Conservation (phyloP, 2,888 invertebrate species). For the Lydus trimaculatus region DNA sequence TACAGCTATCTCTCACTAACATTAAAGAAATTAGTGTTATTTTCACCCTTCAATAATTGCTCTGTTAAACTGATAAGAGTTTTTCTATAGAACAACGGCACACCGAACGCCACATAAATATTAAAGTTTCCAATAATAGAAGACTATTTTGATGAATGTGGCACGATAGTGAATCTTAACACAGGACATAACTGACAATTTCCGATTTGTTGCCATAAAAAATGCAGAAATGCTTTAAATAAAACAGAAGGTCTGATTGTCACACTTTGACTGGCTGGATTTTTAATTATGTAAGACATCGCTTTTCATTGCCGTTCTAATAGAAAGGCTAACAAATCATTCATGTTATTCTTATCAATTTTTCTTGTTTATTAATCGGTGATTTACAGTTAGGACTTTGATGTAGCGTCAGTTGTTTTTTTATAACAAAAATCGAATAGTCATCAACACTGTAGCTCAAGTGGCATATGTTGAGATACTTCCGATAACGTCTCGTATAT, state of each 20-base stretch:
- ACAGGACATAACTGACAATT: neutral
- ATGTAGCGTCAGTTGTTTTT: neutral
- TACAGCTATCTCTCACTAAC: too few relatives aligned
- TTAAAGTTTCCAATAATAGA: too few relatives aligned
- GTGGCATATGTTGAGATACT: neutral
- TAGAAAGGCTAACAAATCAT: too few relatives aligned
- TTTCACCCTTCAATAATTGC: too few relatives aligned
- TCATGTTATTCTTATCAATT: neutral
- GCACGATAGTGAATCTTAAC: too few relatives aligned
- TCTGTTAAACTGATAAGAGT: too few relatives aligned
- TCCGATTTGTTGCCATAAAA: neutral
- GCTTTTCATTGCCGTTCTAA: too few relatives aligned
- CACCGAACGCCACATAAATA: too few relatives aligned
- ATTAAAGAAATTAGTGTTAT: too few relatives aligned
- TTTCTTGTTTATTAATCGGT: neutral
- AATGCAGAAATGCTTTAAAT: neutral
- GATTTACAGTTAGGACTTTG: neutral
- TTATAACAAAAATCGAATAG: neutral
- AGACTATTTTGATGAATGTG: too few relatives aligned
- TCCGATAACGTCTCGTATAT: neutral
- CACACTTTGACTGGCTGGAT: neutral
- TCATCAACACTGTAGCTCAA: neutral
- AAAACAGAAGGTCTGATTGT: too few relatives aligned
- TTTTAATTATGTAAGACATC: neutral
- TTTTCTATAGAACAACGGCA: too few relatives aligned